Base-by-base conservation (phyloP, 2,797 vertebrate species). In the Synaphobranchus kaupii region DNA sequence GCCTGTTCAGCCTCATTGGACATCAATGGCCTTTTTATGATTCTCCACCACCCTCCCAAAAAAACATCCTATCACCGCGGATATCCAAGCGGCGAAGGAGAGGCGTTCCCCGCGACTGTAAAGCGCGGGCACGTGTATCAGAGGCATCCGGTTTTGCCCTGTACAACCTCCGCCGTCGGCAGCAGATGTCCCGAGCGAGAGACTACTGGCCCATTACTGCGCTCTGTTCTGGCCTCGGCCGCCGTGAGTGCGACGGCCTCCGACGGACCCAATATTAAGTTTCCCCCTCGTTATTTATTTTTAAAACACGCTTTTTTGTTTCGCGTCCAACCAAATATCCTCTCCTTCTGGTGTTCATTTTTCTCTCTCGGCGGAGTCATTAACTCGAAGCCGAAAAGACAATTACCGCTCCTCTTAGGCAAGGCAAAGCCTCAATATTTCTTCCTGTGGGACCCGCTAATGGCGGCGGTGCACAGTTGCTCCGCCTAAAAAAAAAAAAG, bases 1-100 rank as follows among this genome's bases (percentile, higher is more conserved):
- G 85, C 87, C 90, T 86, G 89, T 92, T 91, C 89, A 89, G 91
- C 87, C 89, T 90, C 91, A 91, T 90, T 91, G 90, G 89, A 91
- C 90, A 90, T 92, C 91, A 91, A 87, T 91, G 87, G 92, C 66
- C 66, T 56, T 85, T 60, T 58, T 44, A 84, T 84, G 58, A 39
- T 28, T 88, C 88, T 71, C 81, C 85, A 87, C 87, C 86, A 91
- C 88, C 87, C 87, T 31, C 87, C 86, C 84, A 58, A 87, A 58
- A 87, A 87, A 87, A 91, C 87, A 88, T 85, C 84, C 48, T 39
- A 88, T 90, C 85, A 78, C 84, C 10, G 9, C 47, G 52, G 87
- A 87, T 54, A 86, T 86, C 85, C 84, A 83, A 84, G 83, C 82
- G 88, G 87, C 83, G 90, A 91, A 88, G 66, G 84, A 82, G 84